Evolutionary conservation across 2,113 vertebrate species (phyloP), one percentile per base, ranked within the genome.

Genomic region (Aptenodytes forsteri): DNA sequence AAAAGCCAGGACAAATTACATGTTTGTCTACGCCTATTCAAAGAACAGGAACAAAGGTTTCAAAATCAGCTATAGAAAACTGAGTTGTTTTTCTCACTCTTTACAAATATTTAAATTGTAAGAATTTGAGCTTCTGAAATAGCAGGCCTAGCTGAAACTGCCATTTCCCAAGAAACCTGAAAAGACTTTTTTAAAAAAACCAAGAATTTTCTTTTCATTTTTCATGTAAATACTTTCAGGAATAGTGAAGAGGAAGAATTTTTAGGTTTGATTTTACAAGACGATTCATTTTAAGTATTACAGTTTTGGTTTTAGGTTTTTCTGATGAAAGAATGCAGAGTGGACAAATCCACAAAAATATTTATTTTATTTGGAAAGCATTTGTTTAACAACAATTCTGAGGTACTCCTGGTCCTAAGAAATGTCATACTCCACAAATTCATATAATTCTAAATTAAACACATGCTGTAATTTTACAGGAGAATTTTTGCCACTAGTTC

Each of bases 1-100:
- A 93, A 96, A 96, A 97, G 62, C 9, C 81, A 96, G 93, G 91
- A 65, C 58, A 96, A 93, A 97, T 95, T 93, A 87, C 30, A 87
- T 87, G 84, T 96, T 95, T 95, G 73, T 69, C 58, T 80, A 65
- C 7, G 52, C 58, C 17, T 87, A 50, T 62, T 87, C 69, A 89
- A 67, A 83, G 81, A 76, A 92, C 62, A 36, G 7, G 61, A 95
- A 89, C 56, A 91, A 89, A 92, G 65, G 61, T 94, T 97, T 93
- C 69, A 67, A 56, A 90, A 87, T 81, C 55, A 93, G n/a, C 20
- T 82, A 22, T 26, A 56, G 82, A 90, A 94, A 95, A 94, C 30
- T 4, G 75, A 85, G 62, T 44, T 95, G 64, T 92, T 95, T 93
- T 93, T 83, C 70, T 83, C 76, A 66, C 25, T 89, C 59, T 90